Evolutionary conservation across 2,888 invertebrate species (phyloP).

Genomic region (Erannis defoliaria): DNA sequence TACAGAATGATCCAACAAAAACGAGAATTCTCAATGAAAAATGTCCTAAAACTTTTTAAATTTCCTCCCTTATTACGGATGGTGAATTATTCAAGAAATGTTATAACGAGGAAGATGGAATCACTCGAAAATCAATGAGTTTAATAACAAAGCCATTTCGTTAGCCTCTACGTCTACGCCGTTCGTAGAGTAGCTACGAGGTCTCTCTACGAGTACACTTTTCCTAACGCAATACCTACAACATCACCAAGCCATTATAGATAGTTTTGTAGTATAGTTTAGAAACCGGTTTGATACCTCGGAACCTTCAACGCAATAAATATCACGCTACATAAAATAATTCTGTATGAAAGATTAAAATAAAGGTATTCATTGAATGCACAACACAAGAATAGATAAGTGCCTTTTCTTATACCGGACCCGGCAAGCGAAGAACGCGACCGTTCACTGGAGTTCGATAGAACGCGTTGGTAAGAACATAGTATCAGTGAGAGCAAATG

Average conservation of each 20-base stretch:
- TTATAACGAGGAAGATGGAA: constrained; percentile 61
- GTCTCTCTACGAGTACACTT: not conserved
- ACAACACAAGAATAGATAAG: constrained; percentile 3
- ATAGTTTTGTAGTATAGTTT: too few relatives aligned
- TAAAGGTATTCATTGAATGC: not conserved
- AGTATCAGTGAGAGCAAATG: too few relatives aligned
- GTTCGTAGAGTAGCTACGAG: constrained; percentile 16
- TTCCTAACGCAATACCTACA: not conserved
- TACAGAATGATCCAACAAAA: constrained; percentile 36
- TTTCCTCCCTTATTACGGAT: constrained; percentile 55
- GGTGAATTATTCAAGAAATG: constrained; percentile 66
- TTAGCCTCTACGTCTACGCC: constrained; percentile 25
- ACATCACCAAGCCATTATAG: too few relatives aligned
- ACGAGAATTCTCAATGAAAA: constrained; percentile 40
- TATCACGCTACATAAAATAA: not conserved
- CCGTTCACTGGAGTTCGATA: too few relatives aligned
- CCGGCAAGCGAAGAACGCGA: too few relatives aligned
- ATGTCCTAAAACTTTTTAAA: constrained; percentile 48
- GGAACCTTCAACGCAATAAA: too few relatives aligned
- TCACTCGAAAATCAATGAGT: constrained; percentile 65
- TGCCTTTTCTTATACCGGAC: not conserved
- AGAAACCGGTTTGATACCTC: too few relatives aligned
- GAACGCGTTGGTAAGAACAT: too few relatives aligned
- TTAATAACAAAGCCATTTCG: constrained; percentile 55
- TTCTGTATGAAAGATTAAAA: not conserved